Evolutionary conservation across 2,797 vertebrate genomes (phyloP).

Genomic region (Aplochiton taeniatus): DNA sequence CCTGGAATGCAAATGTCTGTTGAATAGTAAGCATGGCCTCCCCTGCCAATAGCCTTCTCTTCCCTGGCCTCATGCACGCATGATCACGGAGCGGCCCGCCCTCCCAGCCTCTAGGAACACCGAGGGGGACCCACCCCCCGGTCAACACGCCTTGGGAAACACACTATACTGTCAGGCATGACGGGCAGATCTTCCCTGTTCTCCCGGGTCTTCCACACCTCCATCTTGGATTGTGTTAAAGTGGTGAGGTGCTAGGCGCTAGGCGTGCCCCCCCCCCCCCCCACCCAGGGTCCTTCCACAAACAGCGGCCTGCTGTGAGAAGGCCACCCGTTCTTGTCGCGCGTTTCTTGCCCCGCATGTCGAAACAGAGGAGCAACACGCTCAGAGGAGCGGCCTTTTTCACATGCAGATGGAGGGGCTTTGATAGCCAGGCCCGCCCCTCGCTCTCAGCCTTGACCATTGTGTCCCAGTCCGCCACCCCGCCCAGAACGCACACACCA

Average conservation of each 20-base stretch:
- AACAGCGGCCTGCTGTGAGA: conserved; percentile 30
- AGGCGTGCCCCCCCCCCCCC: too few species aligned
- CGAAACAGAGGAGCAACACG: conserved; percentile 50
- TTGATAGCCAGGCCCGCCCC: conserved; percentile 57
- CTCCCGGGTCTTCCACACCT: too few species aligned
- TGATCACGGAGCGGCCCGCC: neutral
- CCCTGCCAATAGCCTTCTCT: neutral
- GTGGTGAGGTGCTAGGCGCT: too few species aligned
- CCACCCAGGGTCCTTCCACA: conserved; percentile 1
- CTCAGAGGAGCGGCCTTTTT: conserved; percentile 39
- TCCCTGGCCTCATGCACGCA: neutral
- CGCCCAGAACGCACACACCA: neutral
- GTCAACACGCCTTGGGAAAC: too few species aligned
- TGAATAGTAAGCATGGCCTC: neutral
- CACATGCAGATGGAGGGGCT: conserved; percentile 60
- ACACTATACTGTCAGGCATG: too few species aligned
- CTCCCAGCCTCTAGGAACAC: too few species aligned
- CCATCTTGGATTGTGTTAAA: too few species aligned
- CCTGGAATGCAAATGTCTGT: conserved; percentile 4
- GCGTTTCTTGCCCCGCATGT: conserved; percentile 38
- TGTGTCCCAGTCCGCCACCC: conserved; percentile 13
- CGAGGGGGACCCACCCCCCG: too few species aligned
- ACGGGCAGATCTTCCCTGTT: too few species aligned
- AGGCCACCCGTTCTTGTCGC: conserved; percentile 20
- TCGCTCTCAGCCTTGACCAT: conserved; percentile 41